Evolutionary conservation across 2,797 vertebrate genomes (phyloP).

Genomic region (Anguilla marmorata): DNA sequence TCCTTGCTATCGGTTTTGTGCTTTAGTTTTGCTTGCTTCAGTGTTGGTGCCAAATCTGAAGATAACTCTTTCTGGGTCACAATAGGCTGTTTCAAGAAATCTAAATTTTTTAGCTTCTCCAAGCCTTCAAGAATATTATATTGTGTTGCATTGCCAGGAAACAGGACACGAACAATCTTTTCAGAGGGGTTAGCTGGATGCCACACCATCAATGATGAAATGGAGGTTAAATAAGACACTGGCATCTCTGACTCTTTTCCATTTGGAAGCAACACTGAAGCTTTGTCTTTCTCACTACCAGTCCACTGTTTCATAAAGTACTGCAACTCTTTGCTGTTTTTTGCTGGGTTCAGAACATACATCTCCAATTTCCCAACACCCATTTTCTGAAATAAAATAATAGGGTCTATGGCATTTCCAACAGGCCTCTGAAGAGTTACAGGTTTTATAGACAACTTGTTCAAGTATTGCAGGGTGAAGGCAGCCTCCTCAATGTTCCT

Average conservation of each 20-base stretch:
- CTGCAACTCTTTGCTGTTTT: conserved; percentile 92
- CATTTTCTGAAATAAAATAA: conserved; percentile 98
- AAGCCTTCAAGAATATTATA: conserved; percentile 91
- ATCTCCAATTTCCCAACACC: conserved; percentile 96
- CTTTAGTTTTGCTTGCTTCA: conserved; percentile 90
- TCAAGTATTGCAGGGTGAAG: conserved; percentile 86
- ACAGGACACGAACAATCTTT: conserved; percentile 93
- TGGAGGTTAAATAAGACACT: conserved; percentile 86
- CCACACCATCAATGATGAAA: conserved; percentile 95
- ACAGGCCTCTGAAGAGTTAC: conserved; percentile 85
- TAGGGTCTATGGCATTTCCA: conserved; percentile 85
- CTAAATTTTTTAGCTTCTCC: conserved; percentile 94
- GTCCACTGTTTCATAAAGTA: conserved; percentile 97
- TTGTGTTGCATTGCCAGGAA: conserved; percentile 94
- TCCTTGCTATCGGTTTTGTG: conserved; percentile 91
- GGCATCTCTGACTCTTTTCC: conserved; percentile 91
- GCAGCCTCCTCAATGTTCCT: conserved; percentile 87
- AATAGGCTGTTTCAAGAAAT: conserved; percentile 88
- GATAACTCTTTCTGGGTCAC: conserved; percentile 87
- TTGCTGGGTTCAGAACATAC: conserved; percentile 94
- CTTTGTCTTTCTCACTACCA: conserved; percentile 84
- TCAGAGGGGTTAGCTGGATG: conserved; percentile 93
- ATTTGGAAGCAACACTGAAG: conserved; percentile 82
- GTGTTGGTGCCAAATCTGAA: conserved; percentile 71
- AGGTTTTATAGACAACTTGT: conserved; percentile 86